Conservation (phyloP, 2,113 vertebrate genomes). For the Percina caprodes region DNA sequence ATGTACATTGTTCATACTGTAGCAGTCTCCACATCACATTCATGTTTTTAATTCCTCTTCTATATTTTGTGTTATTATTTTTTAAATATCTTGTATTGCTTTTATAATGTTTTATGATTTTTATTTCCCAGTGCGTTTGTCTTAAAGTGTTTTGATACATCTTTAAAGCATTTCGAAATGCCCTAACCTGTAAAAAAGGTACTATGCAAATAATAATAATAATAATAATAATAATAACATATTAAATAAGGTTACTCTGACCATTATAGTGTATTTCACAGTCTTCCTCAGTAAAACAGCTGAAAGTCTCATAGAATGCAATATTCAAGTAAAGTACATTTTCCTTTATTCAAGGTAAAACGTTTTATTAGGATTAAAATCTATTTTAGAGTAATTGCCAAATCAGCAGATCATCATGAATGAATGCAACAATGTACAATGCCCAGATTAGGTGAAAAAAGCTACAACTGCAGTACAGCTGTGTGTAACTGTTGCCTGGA, state of each 20-base stretch:
- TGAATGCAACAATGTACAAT: background rate
- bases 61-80: background rate
- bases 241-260: background rate
- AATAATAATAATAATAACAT: too few species aligned
- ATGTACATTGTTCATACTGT: background rate
- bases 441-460: constrained; percentile 13
- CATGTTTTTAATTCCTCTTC: background rate
- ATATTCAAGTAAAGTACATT: background rate
- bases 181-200: background rate
- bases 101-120: background rate
- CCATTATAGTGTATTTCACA: background rate
- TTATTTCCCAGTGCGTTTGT: background rate
- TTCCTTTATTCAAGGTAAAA: background rate
- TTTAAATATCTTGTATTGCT: background rate
- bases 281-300: background rate
- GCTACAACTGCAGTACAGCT: background rate
- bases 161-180: background rate
- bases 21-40: background rate
- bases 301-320: background rate
- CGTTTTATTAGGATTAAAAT: background rate
- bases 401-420: background rate
- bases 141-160: background rate
- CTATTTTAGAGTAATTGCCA: background rate
- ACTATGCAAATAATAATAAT: too few species aligned
- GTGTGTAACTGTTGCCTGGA: constrained; percentile 8